A percentile compares a stretch with the other conserved stretches of the same genome.
Evolutionary conservation across 2,113 vertebrate genomes (phyloP).

Genomic region (Halichoerus grypus): DNA sequence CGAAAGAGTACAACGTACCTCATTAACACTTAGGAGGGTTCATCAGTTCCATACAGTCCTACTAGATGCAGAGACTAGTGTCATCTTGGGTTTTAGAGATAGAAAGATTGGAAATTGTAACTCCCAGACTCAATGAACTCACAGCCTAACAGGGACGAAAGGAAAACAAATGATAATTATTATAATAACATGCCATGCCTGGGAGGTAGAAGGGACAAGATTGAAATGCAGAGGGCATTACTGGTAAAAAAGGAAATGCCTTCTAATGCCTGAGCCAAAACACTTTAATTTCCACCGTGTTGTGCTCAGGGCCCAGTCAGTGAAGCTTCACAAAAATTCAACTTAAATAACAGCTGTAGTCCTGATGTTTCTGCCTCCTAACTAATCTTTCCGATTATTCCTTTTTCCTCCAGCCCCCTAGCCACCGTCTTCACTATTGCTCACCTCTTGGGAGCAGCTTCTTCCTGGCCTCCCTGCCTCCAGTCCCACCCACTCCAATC

Average conservation of each 20-base stretch:
- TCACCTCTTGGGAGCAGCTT: background rate
- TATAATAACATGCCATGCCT: accelerated
- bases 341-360: background rate
- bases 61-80: background rate
- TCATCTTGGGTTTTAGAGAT: background rate
- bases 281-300: background rate
- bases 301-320: background rate
- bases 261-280: background rate
- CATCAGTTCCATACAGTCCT: background rate
- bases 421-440: background rate
- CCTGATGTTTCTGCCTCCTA: background rate
- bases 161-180: background rate
- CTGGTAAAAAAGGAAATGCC: background rate
- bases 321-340: background rate
- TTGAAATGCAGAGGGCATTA: background rate
- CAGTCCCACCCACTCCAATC: background rate
- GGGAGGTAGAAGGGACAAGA: background rate
- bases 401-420: background rate
- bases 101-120: background rate
- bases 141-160: background rate
- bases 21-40: background rate
- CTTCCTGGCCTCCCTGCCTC: background rate
- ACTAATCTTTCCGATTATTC: background rate
- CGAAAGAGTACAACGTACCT: background rate
- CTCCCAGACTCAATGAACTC: background rate